phyloP scores from a whole-genome alignment of 2,797 vertebrate species.

The Darevskia nairensis region DNA sequence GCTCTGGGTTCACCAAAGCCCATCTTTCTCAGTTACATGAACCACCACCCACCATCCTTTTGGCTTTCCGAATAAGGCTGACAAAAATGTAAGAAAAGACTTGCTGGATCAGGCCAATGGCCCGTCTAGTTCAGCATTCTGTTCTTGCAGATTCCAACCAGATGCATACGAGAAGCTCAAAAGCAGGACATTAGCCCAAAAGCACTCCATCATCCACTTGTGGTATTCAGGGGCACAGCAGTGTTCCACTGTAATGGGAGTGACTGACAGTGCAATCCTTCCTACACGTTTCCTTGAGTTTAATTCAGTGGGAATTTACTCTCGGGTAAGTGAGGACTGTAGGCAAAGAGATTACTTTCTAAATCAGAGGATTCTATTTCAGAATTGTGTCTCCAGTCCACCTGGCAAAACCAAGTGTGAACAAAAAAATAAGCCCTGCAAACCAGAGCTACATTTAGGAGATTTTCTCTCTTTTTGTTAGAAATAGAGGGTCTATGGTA shows the following conservation, averaged over 20 bases:
- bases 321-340: neutral
- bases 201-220: no score
- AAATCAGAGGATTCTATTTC: neutral
- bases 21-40: neutral
- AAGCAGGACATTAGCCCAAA: neutral
- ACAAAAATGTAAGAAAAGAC: neutral
- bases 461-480: neutral
- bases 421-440: neutral
- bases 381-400: neutral
- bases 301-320: neutral
- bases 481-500: neutral
- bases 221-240: neutral
- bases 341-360: accelerated
- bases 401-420: neutral
- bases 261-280: neutral
- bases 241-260: neutral
- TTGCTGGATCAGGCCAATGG: no score
- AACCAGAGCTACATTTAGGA: neutral
- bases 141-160: no score
- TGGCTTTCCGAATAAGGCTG: neutral
- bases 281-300: neutral
- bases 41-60: neutral
- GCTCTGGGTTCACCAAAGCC: neutral
- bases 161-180: neutral
- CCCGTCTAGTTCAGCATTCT: no score